Evolutionary conservation across 2,797 vertebrate genomes (phyloP), one percentile per base, ranked within the genome.

Genomic region (Trematomus bernacchii): DNA sequence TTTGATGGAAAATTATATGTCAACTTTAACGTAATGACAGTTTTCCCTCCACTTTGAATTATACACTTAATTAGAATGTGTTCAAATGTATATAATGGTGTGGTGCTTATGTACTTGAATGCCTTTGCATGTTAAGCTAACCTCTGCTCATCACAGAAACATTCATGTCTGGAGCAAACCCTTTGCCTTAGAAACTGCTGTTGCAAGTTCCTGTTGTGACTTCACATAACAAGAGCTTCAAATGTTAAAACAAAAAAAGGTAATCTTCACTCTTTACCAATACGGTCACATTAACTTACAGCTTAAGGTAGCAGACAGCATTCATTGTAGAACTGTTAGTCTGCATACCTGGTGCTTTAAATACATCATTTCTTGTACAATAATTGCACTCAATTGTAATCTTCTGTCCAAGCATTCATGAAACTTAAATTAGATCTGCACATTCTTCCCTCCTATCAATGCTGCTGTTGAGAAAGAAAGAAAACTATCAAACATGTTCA

Each of bases 131-230:
- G 61, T 70, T 33, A n/a, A 61, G 53, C 76, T 83, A 53, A 62
- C 65, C n/a, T 55, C 1, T 52, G 76, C 47, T 73, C 55, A 19
- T 52, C 47, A 73, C 60, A 40, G 13, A 66, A 60, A 64, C 59
- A 48, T 57, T 66, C 51, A 62, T 4, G 5, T 77, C 71, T 18
- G 58, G 33, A 69, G 43, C 23, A 14, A 58, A 81, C 63, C 55
- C 21, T 48, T 79, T 77, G 80, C 90, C 86, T 89, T 87, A 83
- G 6, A 85, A 76, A 50, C 65, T 54, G 62, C 75, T 64, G 71
- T 61, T 40, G 0, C 1, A 58, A 43, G 30, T 64, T 71, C 27
- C 21, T 60, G 61, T 13, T 27, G 16, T 37, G 65, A 54, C 27
- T 30, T 3, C 1, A 62, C 4, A 59, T 18, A 18, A 51, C 52